phyloP scores from a whole-genome alignment of 2,797 vertebrate species.

The Pygocentrus nattereri region DNA sequence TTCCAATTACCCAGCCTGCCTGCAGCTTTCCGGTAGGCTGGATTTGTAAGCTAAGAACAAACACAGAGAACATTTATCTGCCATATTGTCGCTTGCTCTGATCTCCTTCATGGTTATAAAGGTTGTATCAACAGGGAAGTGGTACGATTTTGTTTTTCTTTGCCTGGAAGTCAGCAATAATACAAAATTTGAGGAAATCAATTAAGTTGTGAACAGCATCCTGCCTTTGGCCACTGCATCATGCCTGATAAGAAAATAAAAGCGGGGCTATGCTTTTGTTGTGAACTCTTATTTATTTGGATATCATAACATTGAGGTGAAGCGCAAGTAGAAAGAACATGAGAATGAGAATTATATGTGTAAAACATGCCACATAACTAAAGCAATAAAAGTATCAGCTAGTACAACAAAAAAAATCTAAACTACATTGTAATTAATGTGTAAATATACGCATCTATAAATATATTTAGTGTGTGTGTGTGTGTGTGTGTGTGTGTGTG shows the following conservation, averaged over 20 bases:
- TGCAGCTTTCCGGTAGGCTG: constrained; percentile 50
- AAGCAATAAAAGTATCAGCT: constrained; percentile 33
- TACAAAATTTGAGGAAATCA: background rate
- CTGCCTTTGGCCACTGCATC: background rate
- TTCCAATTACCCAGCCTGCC: constrained; percentile 71
- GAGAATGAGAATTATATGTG: constrained; percentile 1
- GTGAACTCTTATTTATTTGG: constrained; percentile 33
- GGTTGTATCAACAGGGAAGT: constrained; percentile 15
- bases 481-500: too few relatives aligned
- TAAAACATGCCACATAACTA: constrained; percentile 29
- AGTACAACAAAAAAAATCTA: constrained; percentile 46
- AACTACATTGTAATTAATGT: constrained; percentile 49
- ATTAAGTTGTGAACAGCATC: background rate
- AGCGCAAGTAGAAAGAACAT: constrained; percentile 31
- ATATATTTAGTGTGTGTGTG: background rate
- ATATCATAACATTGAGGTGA: constrained; percentile 31
- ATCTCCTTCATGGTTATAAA: constrained; percentile 31
- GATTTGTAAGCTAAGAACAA: constrained; percentile 35
- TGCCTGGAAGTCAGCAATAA: background rate
- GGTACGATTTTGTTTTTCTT: background rate
- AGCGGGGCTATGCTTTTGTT: background rate
- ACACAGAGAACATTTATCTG: constrained; percentile 31
- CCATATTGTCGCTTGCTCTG: constrained; percentile 22
- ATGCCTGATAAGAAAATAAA: background rate
- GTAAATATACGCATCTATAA: constrained; percentile 61